Base-by-base conservation (phyloP, 2,797 vertebrate genomes). In the Falco biarmicus region DNA sequence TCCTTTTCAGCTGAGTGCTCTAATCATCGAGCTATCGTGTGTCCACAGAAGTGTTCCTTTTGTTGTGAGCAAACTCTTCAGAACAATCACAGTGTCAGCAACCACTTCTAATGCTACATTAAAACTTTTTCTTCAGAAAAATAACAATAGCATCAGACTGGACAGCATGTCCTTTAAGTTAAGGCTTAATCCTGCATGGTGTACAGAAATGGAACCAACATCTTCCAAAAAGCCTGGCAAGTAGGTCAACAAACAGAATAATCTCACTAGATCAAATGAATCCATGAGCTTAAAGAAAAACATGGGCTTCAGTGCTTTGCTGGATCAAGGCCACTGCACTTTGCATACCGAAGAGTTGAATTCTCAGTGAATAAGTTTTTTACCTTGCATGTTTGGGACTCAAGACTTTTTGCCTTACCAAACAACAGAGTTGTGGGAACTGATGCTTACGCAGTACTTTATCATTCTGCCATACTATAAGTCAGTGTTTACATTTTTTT, bases 21-120 rank as follows among this genome's bases (percentile, higher is more conserved):
- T 95, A 93, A 96, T 90, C 95, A 94, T 85, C 64, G 3, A 68
- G 74, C 66, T 92, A 85, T 96, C 95, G 48, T 92, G 75, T 47
- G 71, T 84, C 64, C 29, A 39, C 81, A 92, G 87, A 93, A 95
- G 64, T 56, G 63, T 50, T 96, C 78, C 64, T 95, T 94, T 84
- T 89, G 93, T 74, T 84, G 34, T 51, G 12, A 94, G 75, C 37
- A 96, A 95, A 74, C 39, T 29, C 53, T 64, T 68, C 37, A 64
- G 51, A 89, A 89, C 50, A 90, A 95, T 96, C 34, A 73, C 47
- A 82, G n/a, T 48, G 17, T 80, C 90, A 84, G 60, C 84, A 92
- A 66, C 8, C 20, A 74, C 51, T 89, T 93, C 48, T 77, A 59
- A 5, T 60, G 31, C 70, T 63, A 71, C 19, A 75, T 45, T 47